phyloP scores from a whole-genome alignment of 2,888 invertebrate genomes.

The Masnerella sp. region DNA sequence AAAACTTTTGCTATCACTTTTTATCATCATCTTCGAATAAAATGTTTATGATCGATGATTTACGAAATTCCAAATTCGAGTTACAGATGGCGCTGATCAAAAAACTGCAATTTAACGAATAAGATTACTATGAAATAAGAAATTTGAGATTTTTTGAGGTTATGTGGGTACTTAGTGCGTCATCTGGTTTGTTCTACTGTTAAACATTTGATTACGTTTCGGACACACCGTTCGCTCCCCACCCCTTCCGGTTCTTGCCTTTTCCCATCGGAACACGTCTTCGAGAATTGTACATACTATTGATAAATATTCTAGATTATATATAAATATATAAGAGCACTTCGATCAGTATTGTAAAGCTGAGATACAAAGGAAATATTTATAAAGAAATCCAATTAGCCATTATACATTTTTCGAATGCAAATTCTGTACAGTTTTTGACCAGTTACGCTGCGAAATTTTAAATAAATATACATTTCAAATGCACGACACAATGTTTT shows the following conservation, averaged over 20 bases:
- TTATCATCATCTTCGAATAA: too few relatives aligned
- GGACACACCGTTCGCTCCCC: conserved; percentile 20
- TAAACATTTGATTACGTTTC: conserved; percentile 36
- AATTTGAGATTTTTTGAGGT: too few relatives aligned
- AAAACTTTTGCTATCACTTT: too few relatives aligned
- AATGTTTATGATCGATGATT: too few relatives aligned
- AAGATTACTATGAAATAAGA: too few relatives aligned
- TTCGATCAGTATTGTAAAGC: conserved; percentile 60
- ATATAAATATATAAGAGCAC: conserved; percentile 20
- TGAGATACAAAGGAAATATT: conserved; percentile 55
- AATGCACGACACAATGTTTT: conserved; percentile 40
- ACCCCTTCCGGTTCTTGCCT: conserved; percentile 5
- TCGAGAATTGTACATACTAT: conserved; percentile 58
- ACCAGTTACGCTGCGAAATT: conserved; percentile 59
- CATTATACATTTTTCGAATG: conserved; percentile 56
- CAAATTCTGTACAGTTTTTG: conserved; percentile 60
- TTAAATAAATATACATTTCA: conserved; percentile 61
- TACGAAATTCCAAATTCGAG: too few relatives aligned
- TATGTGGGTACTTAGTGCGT: too few relatives aligned
- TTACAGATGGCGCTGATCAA: too few relatives aligned
- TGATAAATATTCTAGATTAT: conserved; percentile 49
- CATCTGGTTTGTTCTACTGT: too few relatives aligned
- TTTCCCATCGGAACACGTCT: conserved; percentile 37
- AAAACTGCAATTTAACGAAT: too few relatives aligned
- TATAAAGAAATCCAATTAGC: conserved; percentile 50